Base-by-base conservation (phyloP, 2,888 invertebrate genomes). In the Catocala sponsa region DNA sequence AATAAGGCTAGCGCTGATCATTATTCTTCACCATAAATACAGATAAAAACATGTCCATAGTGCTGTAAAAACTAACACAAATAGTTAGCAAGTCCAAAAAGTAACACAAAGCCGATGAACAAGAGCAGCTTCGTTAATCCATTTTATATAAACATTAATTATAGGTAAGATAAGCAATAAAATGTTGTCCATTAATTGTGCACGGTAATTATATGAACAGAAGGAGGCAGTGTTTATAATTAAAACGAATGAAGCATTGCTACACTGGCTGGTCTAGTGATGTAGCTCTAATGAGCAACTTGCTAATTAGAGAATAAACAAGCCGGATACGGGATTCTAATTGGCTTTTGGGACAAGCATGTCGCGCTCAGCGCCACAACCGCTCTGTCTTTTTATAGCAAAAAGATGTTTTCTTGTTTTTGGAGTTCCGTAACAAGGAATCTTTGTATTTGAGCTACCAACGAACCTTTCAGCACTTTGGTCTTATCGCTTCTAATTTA, bases 251-350 rank as follows among this genome's bases (percentile, higher is more conserved):
- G 91, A 91, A 87, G 90, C 92, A 91, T 89, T 69, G 75, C 75
- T 69, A 77, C 78, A 85, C 83, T 83, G 85, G 84, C 81, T 84
- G 82, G 87, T 85, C 85, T 90, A 89, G 89, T 88, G 88, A 89
- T 90, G 91, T 90, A 86, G 86, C 89, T 89, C 89, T 92, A 94
- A 94, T 92, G 93, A 93, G 91, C 84, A 87, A 87, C 87, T 91
- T 82, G 91, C 92, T 93, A 94, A 93, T 93, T 94, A 92, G 91
- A 84, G 92, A 88, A 92, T 91, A 92, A 92, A 93, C 92, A 92
- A 89, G 88, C 87, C 85, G 86, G 90, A 89, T 93, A 90, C 89
- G 82, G 85, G 88, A 90, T 91, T 92, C 91, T 94, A 94, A 94
- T 94, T 94, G 91, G 92, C 92, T 91, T 92, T 92, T 89, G 89